Evolutionary conservation across 92 coral and sea anemone genomes (phyloP).

Genomic region (Zoanthus gigantus): DNA sequence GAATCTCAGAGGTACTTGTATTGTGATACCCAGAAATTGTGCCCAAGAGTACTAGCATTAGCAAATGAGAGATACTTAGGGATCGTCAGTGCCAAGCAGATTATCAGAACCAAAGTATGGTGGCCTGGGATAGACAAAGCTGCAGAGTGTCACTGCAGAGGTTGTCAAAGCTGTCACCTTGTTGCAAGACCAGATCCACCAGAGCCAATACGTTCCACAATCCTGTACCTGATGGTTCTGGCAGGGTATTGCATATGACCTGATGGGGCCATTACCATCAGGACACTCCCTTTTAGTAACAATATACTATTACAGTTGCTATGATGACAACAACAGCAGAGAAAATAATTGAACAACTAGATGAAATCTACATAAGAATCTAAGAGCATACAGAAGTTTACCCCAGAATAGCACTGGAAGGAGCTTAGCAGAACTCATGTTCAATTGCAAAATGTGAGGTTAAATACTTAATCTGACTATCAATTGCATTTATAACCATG

Average conservation of each 20-base stretch:
- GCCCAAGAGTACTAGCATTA: slow-evolving; percentile 29
- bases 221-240: slow-evolving; percentile 58
- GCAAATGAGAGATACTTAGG: slow-evolving; percentile 58
- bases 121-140: slow-evolving; percentile 72
- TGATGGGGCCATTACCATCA: slow-evolving; percentile 66
- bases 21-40: slow-evolving; percentile 28
- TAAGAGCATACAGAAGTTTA: slow-evolving; percentile 45
- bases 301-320: slow-evolving; percentile 42
- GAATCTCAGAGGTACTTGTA: slow-evolving; percentile 51
- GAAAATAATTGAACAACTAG: slow-evolving; percentile 43
- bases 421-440: slow-evolving; percentile 64
- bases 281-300: slow-evolving; percentile 63
- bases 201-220: slow-evolving; percentile 61
- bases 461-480: slow-evolving; percentile 53
- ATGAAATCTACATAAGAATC: slow-evolving; percentile 49
- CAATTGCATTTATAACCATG: slow-evolving; percentile 36
- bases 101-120: slow-evolving; percentile 66
- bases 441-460: slow-evolving; percentile 59
- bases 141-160: slow-evolving; percentile 58
- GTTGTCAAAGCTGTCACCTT: slow-evolving; percentile 60
- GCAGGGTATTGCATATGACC: slow-evolving; percentile 59
- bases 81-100: slow-evolving; percentile 60
- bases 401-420: slow-evolving; percentile 65
- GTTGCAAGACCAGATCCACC: slow-evolving; percentile 66
- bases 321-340: slow-evolving; percentile 51